These are phyloP conservation scores for Ophonus ardosiacus DNA, from an alignment of 2,888 invertebrate species.

Conservation along the genomic window DNA sequence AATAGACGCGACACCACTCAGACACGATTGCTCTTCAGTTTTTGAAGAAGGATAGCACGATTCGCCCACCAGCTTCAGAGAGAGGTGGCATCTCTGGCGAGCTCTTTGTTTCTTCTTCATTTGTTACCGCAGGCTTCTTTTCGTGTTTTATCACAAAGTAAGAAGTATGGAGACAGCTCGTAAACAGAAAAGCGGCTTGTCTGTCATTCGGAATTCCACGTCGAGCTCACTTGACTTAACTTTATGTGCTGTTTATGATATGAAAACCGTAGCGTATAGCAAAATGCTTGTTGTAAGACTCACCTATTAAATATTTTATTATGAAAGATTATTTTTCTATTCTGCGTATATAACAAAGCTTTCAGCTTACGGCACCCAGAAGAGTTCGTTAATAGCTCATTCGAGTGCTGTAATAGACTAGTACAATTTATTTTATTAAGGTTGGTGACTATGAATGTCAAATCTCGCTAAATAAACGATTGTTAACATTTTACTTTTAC, in stretches of 20 bases:
- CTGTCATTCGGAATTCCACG: constrained; percentile 46
- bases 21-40: constrained; percentile 42
- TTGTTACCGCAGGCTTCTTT: constrained; percentile 54
- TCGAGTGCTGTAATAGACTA: no score
- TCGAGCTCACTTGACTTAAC: not conserved
- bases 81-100: constrained; percentile 13
- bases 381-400: no score
- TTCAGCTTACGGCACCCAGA: no score
- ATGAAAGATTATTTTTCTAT: not conserved
- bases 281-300: constrained; percentile 21
- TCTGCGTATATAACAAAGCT: no score
- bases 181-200: constrained; percentile 54
- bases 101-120: constrained; percentile 55
- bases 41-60: constrained; percentile 1
- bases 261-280: constrained; percentile 13
- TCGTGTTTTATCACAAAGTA: constrained; percentile 60
- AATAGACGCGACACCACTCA: constrained; percentile 55
- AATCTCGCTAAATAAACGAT: no score
- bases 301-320: not conserved
- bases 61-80: not conserved
- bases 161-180: constrained; percentile 58
- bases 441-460: no score
- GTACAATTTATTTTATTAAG: no score
- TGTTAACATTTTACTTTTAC: no score
- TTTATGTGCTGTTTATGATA: constrained; percentile 32